Percentiles rank a stretch among this genome's conserved stretches.
Conservation (phyloP, 2,888 invertebrate genomes). For the Hyposoter dolosus region DNA sequence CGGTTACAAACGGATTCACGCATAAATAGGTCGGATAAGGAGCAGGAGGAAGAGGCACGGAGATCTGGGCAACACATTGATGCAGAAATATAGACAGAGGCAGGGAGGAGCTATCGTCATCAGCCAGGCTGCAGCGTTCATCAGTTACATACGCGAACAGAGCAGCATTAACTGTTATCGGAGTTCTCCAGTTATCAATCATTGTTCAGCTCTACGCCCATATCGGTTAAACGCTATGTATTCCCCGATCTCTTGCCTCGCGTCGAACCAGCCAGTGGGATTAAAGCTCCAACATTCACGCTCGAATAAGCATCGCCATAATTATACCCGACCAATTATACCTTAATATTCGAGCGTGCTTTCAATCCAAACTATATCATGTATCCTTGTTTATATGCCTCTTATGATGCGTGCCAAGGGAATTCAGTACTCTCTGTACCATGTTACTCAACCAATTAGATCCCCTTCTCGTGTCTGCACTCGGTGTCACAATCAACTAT, state of each 20-base stretch:
- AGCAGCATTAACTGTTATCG: constrained; percentile 60
- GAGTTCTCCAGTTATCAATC: constrained; percentile 56
- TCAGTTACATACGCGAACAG: constrained; percentile 48
- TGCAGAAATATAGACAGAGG: neutral
- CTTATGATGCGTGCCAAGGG: neutral
- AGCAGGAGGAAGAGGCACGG: neutral
- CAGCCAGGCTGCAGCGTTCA: constrained; percentile 54
- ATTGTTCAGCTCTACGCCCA: constrained; percentile 50
- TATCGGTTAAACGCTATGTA: constrained; percentile 29
- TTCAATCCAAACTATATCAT: neutral
- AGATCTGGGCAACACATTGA: constrained; percentile 2
- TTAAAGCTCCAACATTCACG: constrained; percentile 2
- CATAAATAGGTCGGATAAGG: constrained; percentile 38
- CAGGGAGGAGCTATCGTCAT: constrained; percentile 43
- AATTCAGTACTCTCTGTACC: neutral
- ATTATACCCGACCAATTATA: constrained; percentile 17
- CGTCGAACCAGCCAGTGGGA: neutral
- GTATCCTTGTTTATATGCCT: neutral
- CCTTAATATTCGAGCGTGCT: constrained; percentile 16
- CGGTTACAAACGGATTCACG: constrained; percentile 23
- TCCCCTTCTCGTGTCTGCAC: constrained; percentile 7
- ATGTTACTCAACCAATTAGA: neutral
- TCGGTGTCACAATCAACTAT: neutral
- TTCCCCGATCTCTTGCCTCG: neutral
- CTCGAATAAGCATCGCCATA: constrained; percentile 6